These are phyloP conservation scores for Lycorma delicatula DNA, from an alignment of 1,140 invertebrate genomes.

Conservation along the genomic window DNA sequence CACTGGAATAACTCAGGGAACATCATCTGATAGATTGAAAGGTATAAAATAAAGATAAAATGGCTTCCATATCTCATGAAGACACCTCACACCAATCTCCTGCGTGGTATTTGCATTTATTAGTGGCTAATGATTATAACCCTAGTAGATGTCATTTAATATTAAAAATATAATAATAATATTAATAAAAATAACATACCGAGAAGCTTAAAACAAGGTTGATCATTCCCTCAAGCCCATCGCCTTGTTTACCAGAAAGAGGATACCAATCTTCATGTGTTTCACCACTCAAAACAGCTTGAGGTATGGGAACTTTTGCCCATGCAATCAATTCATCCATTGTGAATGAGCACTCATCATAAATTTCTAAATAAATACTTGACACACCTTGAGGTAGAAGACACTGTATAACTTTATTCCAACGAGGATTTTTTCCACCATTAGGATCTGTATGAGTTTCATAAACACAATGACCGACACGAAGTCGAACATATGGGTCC, in stretches of 20 bases:
- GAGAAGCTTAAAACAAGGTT: constrained; percentile 67
- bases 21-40: too few relatives aligned
- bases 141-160: too few relatives aligned
- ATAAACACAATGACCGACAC: constrained; percentile 86
- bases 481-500: constrained; percentile 91
- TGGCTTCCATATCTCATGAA: too few relatives aligned
- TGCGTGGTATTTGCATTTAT: too few relatives aligned
- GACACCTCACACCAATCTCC: too few relatives aligned
- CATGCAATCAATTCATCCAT: constrained; percentile 93
- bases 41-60: too few relatives aligned
- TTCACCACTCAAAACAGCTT: constrained; percentile 71
- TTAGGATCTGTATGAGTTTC: constrained; percentile 91
- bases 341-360: constrained; percentile 93
- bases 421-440: constrained; percentile 90
- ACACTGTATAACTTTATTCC: constrained; percentile 90
- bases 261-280: constrained; percentile 91
- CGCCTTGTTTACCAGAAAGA: constrained; percentile 85
- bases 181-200: constrained; percentile 57
- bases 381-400: constrained; percentile 79
- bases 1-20: too few relatives aligned
- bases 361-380: constrained; percentile 86
- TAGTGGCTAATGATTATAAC: too few relatives aligned
- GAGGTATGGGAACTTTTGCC: constrained; percentile 76
- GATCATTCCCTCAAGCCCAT: constrained; percentile 82
- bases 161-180: too few relatives aligned